Base-by-base conservation (phyloP, 1,140 invertebrate species). In the Orchestia grillus region DNA sequence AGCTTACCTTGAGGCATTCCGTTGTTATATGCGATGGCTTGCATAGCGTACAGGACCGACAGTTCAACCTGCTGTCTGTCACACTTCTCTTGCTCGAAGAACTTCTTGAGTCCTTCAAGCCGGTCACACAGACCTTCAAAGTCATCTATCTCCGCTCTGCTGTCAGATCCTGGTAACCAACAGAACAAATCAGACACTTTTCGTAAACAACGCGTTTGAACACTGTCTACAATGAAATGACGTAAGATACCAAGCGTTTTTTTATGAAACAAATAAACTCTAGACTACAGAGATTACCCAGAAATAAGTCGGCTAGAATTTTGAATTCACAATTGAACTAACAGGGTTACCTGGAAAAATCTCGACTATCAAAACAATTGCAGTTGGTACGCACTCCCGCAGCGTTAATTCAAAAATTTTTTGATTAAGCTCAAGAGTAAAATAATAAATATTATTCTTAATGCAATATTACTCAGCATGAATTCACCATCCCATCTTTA, bases 41-140 rank as follows among this genome's bases (percentile, higher is more conserved):
- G 92, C 92, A 94, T 94, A 45, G 92, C 92, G 44, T 94, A 94
- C 36, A 94, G 92, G 16, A 94, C 44, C 1, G 92, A 45, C 43
- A 94, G 92, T 40, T 94, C 92, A 8, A 47, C 44, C 40, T 94
- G 44, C 43, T 8, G 43, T 94, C 92, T 94, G 44, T 94, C 92
- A 40, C 92, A 16, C 44, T 94, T 47, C 40, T 47, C 92, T 94
- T 94, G 92, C 44, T 94, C 92, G 11, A 94, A 15, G 92, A 94
- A 94, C 44, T 45, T 44, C 40, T 94, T 94, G 11, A 94, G 92
- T 0, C 92, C 92, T 19, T 94, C 92, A 11, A 45, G 36, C 11
- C 92, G 92, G 92, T 94, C 92, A n/a, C 92, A 94, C 41, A 94
- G 36, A 19, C 0, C 44, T 6, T 94, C 92, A 44, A 94, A 94